Conservation (phyloP, 2,888 invertebrate genomes). For the Drosophila neutralis region DNA sequence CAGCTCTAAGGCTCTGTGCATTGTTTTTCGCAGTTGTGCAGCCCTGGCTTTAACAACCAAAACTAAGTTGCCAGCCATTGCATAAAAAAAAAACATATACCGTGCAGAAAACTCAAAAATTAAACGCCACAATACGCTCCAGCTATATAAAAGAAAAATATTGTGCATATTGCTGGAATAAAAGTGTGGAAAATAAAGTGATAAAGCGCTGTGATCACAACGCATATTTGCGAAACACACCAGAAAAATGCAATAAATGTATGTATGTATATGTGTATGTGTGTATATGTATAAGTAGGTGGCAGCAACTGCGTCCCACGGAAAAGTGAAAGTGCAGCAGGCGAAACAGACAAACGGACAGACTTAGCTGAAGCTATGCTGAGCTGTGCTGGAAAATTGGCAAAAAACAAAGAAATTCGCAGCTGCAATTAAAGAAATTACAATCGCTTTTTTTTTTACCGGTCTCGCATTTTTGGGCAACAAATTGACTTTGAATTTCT, state of each 20-base stretch:
- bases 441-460: constrained; percentile 31
- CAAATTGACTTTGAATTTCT: constrained; percentile 62
- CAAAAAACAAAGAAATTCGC: constrained; percentile 12
- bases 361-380: constrained; percentile 20
- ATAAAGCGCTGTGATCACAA: neutral
- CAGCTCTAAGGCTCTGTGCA: constrained; percentile 41
- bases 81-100: constrained; percentile 47
- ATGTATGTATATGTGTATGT: constrained; percentile 34
- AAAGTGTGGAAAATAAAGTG: constrained; percentile 1
- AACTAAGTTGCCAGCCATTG: constrained; percentile 59
- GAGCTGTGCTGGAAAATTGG: constrained; percentile 20
- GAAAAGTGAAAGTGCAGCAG: constrained; percentile 77
- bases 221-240: constrained; percentile 7
- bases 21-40: constrained; percentile 44
- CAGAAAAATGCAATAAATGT: constrained; percentile 57
- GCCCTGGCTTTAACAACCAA: constrained; percentile 52
- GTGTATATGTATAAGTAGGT: constrained; percentile 52
- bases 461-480: constrained; percentile 41
- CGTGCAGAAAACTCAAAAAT: constrained; percentile 33
- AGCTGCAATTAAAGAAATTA: constrained; percentile 1
- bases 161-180: neutral
- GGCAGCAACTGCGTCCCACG: constrained; percentile 72
- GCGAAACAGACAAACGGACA: constrained; percentile 23
- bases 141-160: neutral
- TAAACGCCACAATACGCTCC: neutral